Percentiles rank a stretch among this genome's conserved stretches.
Conservation (phyloP, 2,888 invertebrate species). For the Orthosia gracilis region DNA sequence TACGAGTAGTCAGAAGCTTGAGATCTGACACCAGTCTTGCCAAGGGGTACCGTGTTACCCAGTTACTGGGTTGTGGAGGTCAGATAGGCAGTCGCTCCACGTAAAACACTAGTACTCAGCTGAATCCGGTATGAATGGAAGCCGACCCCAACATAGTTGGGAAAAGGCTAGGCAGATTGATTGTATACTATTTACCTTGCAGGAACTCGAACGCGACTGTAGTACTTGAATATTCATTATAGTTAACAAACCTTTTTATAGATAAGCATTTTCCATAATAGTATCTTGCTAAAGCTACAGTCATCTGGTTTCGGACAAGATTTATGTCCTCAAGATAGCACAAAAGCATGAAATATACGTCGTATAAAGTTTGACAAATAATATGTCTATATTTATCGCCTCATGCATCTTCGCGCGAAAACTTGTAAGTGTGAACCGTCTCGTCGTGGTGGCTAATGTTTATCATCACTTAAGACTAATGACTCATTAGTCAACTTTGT, state of each 20-base stretch:
- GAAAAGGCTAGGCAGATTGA: no score
- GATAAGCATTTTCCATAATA: background rate
- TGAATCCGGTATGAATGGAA: no score
- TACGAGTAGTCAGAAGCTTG: no score
- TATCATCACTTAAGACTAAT: constrained; percentile 43
- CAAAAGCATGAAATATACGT: constrained; percentile 3
- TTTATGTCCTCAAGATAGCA: constrained; percentile 12
- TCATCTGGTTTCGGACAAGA: constrained; percentile 16
- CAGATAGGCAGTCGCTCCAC: no score
- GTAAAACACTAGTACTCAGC: no score
- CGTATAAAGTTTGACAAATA: constrained; percentile 4
- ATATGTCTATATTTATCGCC: background rate
- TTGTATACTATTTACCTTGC: background rate
- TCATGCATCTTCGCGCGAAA: constrained; percentile 2
- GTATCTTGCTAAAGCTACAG: background rate
- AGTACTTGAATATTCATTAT: background rate
- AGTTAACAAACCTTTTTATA: background rate
- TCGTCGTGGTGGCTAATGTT: constrained; percentile 16
- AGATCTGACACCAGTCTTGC: no score
- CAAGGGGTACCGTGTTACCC: no score
- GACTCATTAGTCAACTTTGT: constrained; percentile 36
- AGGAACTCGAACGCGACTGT: background rate
- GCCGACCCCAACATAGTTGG: no score
- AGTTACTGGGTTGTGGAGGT: no score
- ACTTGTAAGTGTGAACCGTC: constrained; percentile 1